Evolutionary conservation across 2,113 vertebrate species (phyloP), one percentile per base, ranked within the genome.

Genomic region (Scatophagus argus): DNA sequence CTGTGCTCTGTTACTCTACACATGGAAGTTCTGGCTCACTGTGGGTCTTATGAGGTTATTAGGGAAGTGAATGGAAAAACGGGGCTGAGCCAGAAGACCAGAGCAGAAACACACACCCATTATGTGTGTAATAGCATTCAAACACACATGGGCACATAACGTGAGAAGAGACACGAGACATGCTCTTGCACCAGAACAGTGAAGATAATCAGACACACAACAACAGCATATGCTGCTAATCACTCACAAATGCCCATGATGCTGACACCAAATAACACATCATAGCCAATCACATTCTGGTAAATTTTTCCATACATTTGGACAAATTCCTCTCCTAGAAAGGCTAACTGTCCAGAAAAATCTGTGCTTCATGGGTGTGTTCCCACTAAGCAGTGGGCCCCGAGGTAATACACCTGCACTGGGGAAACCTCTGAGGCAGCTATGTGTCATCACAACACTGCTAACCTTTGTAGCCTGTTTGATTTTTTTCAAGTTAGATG

Each of bases 21-120:
- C 63, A 66, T 59, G 43, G 31, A 58, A 14, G 58, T 12, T 70
- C 69, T 79, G 84, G 51, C 69, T 82, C 25, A 41, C 69, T 47
- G 51, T 34, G 59, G 51, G 44, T 12, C 14, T 17, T 55, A 31
- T 46, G 38, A 44, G 62, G 44, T 62, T 61, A 58, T 46, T 60
- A 29, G 10, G 21, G 51, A 59, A 66, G 34, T 31, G 56, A 90
- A 72, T 81, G 87, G 87, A 86, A 90, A 90, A 71, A 44, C 25
- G 23, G 16, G 38, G 17, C 5, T 12, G 38, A 80, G 83, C 72
- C 78, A 83, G 59, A 55, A 32, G 16, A 68, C 54, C 74, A 74
- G 21, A 62, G 64, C 43, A 60, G 63, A 80, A 58, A 60, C 54
- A 82, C 68, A 72, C 60, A 32, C 23, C 1, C 29, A 49, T 54